phyloP scores from a whole-genome alignment of 2,797 vertebrate species.

The Onychomys arenicola region DNA sequence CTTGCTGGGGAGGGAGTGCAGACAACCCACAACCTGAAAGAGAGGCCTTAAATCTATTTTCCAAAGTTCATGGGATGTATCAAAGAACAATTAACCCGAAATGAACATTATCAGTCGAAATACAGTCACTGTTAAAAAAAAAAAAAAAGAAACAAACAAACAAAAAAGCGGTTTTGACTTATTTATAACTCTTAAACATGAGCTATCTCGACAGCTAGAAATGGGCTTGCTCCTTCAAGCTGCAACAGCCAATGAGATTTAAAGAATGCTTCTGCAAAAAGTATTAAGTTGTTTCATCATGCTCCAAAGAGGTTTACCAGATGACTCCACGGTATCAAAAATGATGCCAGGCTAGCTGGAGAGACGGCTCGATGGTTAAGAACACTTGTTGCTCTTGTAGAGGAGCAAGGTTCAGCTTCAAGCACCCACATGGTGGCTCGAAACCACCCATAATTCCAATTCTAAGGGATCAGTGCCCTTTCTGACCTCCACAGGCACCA shows the following conservation, averaged over 20 bases:
- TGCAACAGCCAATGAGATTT: background rate
- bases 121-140: constrained; percentile 1
- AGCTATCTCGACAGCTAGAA: background rate
- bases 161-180: constrained; percentile 12
- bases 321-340: background rate
- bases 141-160: too few species aligned
- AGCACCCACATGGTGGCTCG: background rate
- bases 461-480: background rate
- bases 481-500: background rate
- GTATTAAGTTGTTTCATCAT: background rate
- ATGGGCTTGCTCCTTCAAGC: background rate
- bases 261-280: background rate
- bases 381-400: background rate
- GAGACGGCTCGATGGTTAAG: too few species aligned
- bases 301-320: background rate
- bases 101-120: constrained; percentile 40
- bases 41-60: constrained; percentile 8
- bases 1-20: background rate
- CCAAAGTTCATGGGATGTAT: background rate
- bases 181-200: background rate
- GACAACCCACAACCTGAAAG: background rate
- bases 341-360: background rate
- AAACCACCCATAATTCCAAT: background rate
- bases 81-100: background rate
- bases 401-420: background rate